Evolutionary conservation across 2,113 vertebrate genomes (phyloP).

Genomic region (Campylomormyrus tamandua): DNA sequence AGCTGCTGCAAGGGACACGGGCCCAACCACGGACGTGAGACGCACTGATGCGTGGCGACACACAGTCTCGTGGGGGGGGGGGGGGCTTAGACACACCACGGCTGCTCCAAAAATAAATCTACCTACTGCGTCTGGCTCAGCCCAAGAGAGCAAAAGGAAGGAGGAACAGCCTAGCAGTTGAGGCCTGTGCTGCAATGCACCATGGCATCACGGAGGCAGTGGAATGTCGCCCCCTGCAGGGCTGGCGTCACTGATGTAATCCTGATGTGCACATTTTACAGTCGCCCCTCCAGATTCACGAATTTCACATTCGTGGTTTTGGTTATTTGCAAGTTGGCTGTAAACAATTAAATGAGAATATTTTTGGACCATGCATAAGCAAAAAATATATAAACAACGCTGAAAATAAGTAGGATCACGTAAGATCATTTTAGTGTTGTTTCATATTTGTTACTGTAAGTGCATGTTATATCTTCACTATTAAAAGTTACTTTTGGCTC

Average conservation of each 20-base stretch:
- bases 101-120: conserved; percentile 6
- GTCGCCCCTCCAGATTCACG: neutral
- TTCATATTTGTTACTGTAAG: neutral
- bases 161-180: neutral
- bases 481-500: neutral
- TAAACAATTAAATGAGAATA: neutral
- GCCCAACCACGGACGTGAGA: too few species aligned
- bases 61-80: neutral
- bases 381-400: neutral
- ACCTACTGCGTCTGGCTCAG: neutral
- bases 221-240: neutral
- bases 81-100: neutral
- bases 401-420: neutral
- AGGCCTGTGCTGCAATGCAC: neutral
- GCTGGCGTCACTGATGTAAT: neutral
- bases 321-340: neutral
- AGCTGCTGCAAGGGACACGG: neutral
- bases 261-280: neutral
- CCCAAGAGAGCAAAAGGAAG: neutral
- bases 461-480: neutral
- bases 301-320: neutral
- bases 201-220: neutral
- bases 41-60: conserved; percentile 15
- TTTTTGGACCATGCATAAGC: neutral
- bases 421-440: neutral